A percentile compares a stretch with the other conserved stretches of the same genome.
Conservation (phyloP, 1,140 invertebrate species). For the Lysiphlebus fabarum region DNA sequence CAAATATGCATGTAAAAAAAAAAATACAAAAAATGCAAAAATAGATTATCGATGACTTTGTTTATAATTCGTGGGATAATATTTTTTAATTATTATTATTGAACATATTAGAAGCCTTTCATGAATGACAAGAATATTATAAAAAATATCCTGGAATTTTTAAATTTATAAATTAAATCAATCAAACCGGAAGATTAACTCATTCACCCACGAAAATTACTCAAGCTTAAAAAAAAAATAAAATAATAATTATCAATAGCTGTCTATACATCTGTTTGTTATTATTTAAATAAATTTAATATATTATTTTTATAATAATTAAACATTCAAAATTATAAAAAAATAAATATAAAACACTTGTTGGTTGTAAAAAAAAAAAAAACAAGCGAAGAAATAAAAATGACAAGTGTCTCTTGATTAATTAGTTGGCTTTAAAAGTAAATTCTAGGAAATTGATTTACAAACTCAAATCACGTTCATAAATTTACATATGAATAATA, state of each 20-base stretch:
- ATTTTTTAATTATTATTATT: background rate
- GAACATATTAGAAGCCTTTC: constrained; percentile 17
- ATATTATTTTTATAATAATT: no score
- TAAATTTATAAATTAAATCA: constrained; percentile 8
- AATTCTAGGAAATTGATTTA: constrained; percentile 8
- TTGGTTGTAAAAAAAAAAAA: background rate
- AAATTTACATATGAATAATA: background rate
- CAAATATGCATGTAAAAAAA: no score
- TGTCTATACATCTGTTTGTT: no score
- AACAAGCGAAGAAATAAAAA: no score
- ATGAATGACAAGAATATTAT: constrained; percentile 1
- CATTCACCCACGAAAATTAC: constrained; percentile 18
- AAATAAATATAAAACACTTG: constrained; percentile 12
- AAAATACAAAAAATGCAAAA: background rate
- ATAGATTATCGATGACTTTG: background rate
- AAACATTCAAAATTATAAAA: no score
- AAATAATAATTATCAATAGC: background rate
- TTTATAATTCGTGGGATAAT: constrained; percentile 14
- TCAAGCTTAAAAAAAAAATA: background rate
- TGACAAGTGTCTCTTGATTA: constrained; percentile 3
- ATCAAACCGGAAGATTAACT: constrained; percentile 19
- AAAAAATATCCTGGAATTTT: constrained; percentile 11
- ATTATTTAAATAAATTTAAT: no score
- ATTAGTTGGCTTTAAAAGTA: background rate
- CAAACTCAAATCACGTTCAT: background rate